Evolutionary conservation across 2,888 invertebrate genomes (phyloP).

Genomic region (Pyrocoelia pectoralis): DNA sequence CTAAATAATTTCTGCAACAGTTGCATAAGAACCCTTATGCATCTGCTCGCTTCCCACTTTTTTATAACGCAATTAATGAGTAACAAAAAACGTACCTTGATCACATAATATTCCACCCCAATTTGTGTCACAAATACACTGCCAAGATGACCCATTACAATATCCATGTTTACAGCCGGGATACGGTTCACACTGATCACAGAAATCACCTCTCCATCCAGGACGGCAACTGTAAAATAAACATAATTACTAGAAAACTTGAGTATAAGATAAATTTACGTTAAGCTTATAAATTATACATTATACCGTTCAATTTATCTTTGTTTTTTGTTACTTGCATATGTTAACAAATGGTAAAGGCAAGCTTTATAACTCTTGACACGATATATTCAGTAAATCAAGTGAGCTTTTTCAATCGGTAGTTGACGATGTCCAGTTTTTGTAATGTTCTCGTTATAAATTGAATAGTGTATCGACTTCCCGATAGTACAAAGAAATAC

Average conservation of each 20-base stretch:
- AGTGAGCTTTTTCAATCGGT: constrained; percentile 12
- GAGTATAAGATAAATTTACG: not conserved
- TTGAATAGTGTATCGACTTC: not conserved
- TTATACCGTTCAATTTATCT: not conserved
- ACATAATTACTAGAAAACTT: constrained; percentile 12
- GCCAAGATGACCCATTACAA: constrained; percentile 93
- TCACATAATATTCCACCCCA: constrained; percentile 99
- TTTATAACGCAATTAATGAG: constrained; percentile 29
- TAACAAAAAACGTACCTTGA: constrained; percentile 69
- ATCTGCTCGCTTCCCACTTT: constrained; percentile 39
- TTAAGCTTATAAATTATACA: constrained; percentile 3
- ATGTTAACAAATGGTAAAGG: constrained; percentile 19
- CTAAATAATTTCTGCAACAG: constrained; percentile 45
- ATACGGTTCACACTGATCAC: constrained; percentile 93
- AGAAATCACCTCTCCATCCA: constrained; percentile 92
- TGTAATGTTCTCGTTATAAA: constrained; percentile 6
- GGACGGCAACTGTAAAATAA: constrained; percentile 77
- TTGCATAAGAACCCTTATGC: constrained; percentile 48
- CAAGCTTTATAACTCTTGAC: constrained; percentile 11
- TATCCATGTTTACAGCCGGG: constrained; percentile 97
- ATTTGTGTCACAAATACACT: constrained; percentile 96
- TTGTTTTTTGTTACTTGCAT: constrained; percentile 4
- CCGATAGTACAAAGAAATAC: constrained; percentile 4
- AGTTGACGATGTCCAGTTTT: constrained; percentile 16
- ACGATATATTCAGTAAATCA: constrained; percentile 15